Evolutionary conservation across 92 coral and sea anemone species (phyloP), one percentile per base, ranked within the genome.

Genomic region (Parazoanthus atlanticus): DNA sequence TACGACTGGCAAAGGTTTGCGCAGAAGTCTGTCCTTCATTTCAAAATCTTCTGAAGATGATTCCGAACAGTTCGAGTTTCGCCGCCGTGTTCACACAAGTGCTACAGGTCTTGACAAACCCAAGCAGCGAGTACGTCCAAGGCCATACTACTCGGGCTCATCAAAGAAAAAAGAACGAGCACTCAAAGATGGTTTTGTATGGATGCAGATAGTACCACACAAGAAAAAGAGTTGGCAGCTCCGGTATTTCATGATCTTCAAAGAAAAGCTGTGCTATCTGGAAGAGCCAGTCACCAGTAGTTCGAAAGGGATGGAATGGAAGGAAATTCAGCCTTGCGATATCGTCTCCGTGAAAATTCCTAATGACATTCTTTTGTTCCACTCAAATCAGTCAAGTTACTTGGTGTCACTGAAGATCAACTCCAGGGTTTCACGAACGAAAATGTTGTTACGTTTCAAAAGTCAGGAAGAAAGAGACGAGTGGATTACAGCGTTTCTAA

Each of bases 221-320:
- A 84, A 43, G 87, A 84, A 43, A 84, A 84, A 70, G 29, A 70
- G 87, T 49, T 84, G 87, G 87, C 87, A 84, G 9, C 87, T 84
- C 15, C 87, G 87, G 23, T 84, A 84, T 46, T 72, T 84, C 11
- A 84, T 67, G 87, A 74, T 84, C 65, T 84, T 84, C 46, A 84
- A 84, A 69, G 87, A 84, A 32, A 84, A 84, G 40, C 77, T 84
- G 40, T 84, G 87, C 78, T 84, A 84, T 32, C 78, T 84, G 6
- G 78, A 84, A 49, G 87, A 84, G 8, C 78, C 78, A 84, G 28
- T 29, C 8, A 69, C 78, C 0, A 30, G 40, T n/a, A 84, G 32
- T 26, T 41, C 66, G 54, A 84, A 84, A 46, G 87, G 65, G 40
- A 70, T 46, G 67, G 87, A 69, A 30, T 84, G 87, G 87, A 84